Evolutionary conservation across 2,113 vertebrate species (phyloP).

Genomic region (Hirundichthys speculiger): DNA sequence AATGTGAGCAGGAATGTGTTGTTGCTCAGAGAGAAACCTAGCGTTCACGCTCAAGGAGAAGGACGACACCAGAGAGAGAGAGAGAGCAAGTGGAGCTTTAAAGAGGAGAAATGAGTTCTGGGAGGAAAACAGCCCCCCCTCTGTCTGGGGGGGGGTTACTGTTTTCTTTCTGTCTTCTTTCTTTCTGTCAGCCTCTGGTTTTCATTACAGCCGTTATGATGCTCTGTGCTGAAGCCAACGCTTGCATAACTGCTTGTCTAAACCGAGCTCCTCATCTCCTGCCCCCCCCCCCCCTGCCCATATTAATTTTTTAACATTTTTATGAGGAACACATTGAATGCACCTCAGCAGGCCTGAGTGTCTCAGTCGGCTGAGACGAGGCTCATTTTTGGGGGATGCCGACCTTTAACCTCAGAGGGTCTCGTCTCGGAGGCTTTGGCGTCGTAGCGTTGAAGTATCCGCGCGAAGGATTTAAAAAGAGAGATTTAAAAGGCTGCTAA

Average conservation of each 20-base stretch:
- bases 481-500: background rate
- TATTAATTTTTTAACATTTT: too few species aligned
- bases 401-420: too few species aligned
- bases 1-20: slow-evolving; percentile 81
- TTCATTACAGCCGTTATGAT: slow-evolving; percentile 73
- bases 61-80: slow-evolving; percentile 16
- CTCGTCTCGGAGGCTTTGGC: too few species aligned
- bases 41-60: slow-evolving; percentile 47
- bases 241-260: slow-evolving; percentile 58
- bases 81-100: slow-evolving; percentile 8
- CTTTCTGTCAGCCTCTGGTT: slow-evolving; percentile 20
- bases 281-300: too few species aligned
- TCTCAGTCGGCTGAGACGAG: too few species aligned
- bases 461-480: too few species aligned
- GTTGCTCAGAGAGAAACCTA: slow-evolving; percentile 75
- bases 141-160: slow-evolving; percentile 19
- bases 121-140: slow-evolving; percentile 45
- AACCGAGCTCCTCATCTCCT: slow-evolving; percentile 32
- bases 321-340: too few species aligned
- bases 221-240: slow-evolving; percentile 54
- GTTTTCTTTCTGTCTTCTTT: slow-evolving; percentile 25
- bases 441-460: too few species aligned
- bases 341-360: background rate
- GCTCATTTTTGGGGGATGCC: too few species aligned
- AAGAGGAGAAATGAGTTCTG: slow-evolving; percentile 21